Conservation (phyloP, 2,113 vertebrate genomes). For the Dissostichus mawsoni region DNA sequence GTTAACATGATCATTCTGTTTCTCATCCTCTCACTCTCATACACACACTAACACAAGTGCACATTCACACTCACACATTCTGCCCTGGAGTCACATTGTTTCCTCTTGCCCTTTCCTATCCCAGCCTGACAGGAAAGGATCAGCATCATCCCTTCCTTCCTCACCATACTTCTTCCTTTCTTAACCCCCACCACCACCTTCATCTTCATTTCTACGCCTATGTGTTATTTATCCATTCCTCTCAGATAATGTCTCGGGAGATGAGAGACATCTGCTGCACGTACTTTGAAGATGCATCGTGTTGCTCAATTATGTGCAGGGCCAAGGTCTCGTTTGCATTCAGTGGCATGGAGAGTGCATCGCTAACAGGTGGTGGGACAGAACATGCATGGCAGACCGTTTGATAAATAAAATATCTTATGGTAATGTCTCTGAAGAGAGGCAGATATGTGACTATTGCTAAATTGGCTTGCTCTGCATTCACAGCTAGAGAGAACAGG, state of each 20-base stretch:
- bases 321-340: slow-evolving; percentile 80
- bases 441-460: slow-evolving; percentile 63
- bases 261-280: slow-evolving; percentile 81
- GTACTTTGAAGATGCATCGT: slow-evolving; percentile 81
- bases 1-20: neutral
- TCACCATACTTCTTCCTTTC: slow-evolving; percentile 25
- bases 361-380: slow-evolving; percentile 81
- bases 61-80: neutral
- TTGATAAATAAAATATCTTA: slow-evolving; percentile 85
- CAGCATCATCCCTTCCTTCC: slow-evolving; percentile 38
- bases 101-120: slow-evolving; percentile 34
- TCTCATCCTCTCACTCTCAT: neutral
- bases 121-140: slow-evolving; percentile 56
- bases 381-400: slow-evolving; percentile 63
- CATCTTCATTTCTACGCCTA: slow-evolving; percentile 72
- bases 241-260: slow-evolving; percentile 80
- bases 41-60: neutral
- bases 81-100: slow-evolving; percentile 33
- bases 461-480: slow-evolving; percentile 56
- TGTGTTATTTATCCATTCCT: slow-evolving; percentile 85
- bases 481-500: slow-evolving; percentile 37
- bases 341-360: slow-evolving; percentile 74
- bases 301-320: slow-evolving; percentile 79
- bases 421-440: slow-evolving; percentile 74
- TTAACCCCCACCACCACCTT: slow-evolving; percentile 55